Evolutionary conservation across 2,888 invertebrate species (phyloP).

Genomic region (Miltochrista miniata): DNA sequence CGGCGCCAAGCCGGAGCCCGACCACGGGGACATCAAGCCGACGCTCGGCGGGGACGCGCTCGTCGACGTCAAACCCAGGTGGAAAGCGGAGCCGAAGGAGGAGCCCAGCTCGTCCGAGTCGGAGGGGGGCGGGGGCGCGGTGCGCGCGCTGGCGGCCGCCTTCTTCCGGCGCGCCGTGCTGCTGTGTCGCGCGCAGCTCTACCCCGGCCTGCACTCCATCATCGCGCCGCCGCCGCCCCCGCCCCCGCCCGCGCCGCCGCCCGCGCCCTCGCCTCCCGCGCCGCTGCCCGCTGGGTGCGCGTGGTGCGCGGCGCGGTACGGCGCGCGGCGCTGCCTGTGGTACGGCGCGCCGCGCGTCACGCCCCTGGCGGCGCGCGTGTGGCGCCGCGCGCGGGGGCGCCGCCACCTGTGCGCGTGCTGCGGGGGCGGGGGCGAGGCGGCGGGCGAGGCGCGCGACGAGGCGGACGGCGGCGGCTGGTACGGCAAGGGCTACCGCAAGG

Average conservation of each 20-base stretch:
- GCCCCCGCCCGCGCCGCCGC: slow-evolving; percentile 45
- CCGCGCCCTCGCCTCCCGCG: slow-evolving; percentile 58
- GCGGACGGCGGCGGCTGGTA: slow-evolving; percentile 88
- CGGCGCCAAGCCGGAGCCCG: slow-evolving; percentile 15
- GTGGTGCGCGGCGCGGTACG: slow-evolving; percentile 72
- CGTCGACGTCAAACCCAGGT: slow-evolving; percentile 46
- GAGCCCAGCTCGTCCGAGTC: slow-evolving; percentile 20
- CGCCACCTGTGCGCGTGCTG: background rate
- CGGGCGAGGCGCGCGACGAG: slow-evolving; percentile 12
- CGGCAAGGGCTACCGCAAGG: slow-evolving; percentile 93
- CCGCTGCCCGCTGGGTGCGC: slow-evolving; percentile 43
- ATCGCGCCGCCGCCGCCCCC: slow-evolving; percentile 68
- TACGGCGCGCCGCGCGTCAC: slow-evolving; percentile 77
- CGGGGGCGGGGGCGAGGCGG: slow-evolving; percentile 54
- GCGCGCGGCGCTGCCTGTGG: slow-evolving; percentile 85
- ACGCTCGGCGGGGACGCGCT: slow-evolving; percentile 37
- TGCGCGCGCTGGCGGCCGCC: slow-evolving; percentile 64
- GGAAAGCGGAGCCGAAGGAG: slow-evolving; percentile 16
- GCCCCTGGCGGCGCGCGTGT: slow-evolving; percentile 87
- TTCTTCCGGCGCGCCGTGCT: slow-evolving; percentile 75
- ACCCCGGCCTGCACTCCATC: slow-evolving; percentile 85
- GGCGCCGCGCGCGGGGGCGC: slow-evolving; percentile 62
- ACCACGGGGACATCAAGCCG: slow-evolving; percentile 21
- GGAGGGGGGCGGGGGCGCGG: slow-evolving; percentile 29
- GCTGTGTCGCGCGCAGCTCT: slow-evolving; percentile 74